These are phyloP conservation scores for Dicrurus megarhynchus DNA, from an alignment of 2,113 vertebrate species.

Conservation along the genomic window DNA sequence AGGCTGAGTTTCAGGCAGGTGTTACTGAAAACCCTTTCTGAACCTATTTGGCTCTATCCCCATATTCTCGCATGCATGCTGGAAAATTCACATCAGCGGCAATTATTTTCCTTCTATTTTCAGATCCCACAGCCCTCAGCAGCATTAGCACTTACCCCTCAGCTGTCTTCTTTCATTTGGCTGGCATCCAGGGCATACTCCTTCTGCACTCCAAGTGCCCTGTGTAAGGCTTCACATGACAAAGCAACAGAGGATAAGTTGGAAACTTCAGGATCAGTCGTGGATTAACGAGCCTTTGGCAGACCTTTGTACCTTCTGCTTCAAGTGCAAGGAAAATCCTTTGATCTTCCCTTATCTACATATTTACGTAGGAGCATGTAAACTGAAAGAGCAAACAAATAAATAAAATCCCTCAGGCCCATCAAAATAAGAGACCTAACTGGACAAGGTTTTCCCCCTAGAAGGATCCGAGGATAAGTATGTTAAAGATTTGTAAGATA, in stretches of 20 bases:
- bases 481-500: background rate
- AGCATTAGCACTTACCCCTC: background rate
- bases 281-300: constrained; percentile 3
- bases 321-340: background rate
- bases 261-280: background rate
- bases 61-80: background rate
- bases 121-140: background rate
- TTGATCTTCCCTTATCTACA: background rate
- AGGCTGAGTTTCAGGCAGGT: background rate
- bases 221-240: background rate
- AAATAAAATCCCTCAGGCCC: background rate
- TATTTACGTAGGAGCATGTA: background rate
- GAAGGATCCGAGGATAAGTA: background rate
- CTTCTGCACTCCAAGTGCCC: background rate
- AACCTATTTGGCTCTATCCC: background rate
- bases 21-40: background rate
- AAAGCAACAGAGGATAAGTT: background rate
- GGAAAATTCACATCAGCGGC: constrained; percentile 6
- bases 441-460: background rate
- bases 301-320: background rate
- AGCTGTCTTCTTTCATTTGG: background rate
- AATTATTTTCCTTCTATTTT: constrained; percentile 24
- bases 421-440: background rate
- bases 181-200: background rate
- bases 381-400: background rate